A percentile compares a stretch with the other conserved stretches of the same genome.
These are phyloP conservation scores for Acomys russatus DNA, from an alignment of 2,797 vertebrate species.

Conservation along the genomic window DNA sequence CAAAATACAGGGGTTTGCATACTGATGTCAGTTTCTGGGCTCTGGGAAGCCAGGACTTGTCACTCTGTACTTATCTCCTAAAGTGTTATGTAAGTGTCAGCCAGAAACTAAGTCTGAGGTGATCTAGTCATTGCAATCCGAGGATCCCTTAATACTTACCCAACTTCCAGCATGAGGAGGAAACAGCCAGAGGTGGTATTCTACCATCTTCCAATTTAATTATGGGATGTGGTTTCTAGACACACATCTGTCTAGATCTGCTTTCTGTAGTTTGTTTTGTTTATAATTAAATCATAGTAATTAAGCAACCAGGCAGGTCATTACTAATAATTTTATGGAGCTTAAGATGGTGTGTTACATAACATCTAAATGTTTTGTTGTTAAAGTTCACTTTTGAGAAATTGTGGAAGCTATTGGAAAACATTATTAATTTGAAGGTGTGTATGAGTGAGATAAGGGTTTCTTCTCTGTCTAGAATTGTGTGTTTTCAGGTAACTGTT, in stretches of 20 bases:
- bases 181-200: conserved; percentile 61
- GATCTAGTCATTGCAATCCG: conserved; percentile 26
- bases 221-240: conserved; percentile 80
- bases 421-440: conserved; percentile 77
- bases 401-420: conserved; percentile 65
- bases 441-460: conserved; percentile 74
- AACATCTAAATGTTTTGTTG: conserved; percentile 81
- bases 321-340: conserved; percentile 81
- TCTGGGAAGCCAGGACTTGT: not conserved
- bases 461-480: conserved; percentile 59
- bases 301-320: conserved; percentile 78
- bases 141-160: conserved; percentile 51
- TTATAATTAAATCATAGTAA: conserved; percentile 78
- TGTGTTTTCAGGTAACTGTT: conserved; percentile 63
- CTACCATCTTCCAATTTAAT: conserved; percentile 78
- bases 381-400: conserved; percentile 81
- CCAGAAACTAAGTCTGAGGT: conserved; percentile 51
- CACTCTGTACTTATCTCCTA: not conserved
- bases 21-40: not conserved
- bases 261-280: conserved; percentile 80
- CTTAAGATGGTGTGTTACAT: not conserved
- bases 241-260: conserved; percentile 66
- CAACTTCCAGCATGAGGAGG: conserved; percentile 44
- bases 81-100: not conserved
- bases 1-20: not conserved